Evolutionary conservation across 2,797 vertebrate species (phyloP), one percentile per base, ranked within the genome.

Genomic region (Mus minutoides): DNA sequence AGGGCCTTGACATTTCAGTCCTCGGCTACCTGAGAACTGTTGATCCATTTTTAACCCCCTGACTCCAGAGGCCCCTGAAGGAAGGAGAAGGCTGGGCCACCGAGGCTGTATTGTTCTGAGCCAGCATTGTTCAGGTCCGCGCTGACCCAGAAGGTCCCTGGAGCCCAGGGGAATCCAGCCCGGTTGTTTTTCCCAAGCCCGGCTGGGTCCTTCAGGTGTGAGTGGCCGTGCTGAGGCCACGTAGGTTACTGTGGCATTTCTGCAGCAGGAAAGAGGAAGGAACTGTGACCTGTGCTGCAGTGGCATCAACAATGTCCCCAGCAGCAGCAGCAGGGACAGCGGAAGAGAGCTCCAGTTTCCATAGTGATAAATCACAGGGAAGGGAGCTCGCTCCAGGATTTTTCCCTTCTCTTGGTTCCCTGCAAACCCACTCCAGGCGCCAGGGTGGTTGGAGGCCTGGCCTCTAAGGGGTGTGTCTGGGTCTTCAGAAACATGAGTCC

Each of bases 181-280:
- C 94, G 94, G 95, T 79, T 96, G 96, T 98, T 98, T 95, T 62
- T 85, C 95, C 80, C 58, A 96, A 97, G 92, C 17, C 79, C 9
- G 29, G 49, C 49, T 10, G 49, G 67, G 95, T 82, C 94, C 97
- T 97, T 96, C 97, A 98, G 97, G 94, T 97, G 0, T 90, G 96
- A 94, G 60, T 84, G 43, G 73, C 43, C 21, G 49, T 10, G 40
- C 91, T 73, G 77, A 62, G 76, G 91, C 96, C 91, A 91, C 58
- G 54, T 91, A 92, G 26, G 64, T 19, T 64, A 96, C 92, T 0
- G 0, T 46, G 92, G 96, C 46, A 96, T 97, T 98, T 97, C 90
- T 97, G 71, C 96, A 93, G 96, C 97, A 97, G 98, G 98, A 98
- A 98, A 96, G 88, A 98, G 98, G 97, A 98, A 98, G 98, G 97